Evolutionary conservation across 2,113 vertebrate species (phyloP), one percentile per base, ranked within the genome.

Genomic region (Gorilla gorilla): DNA sequence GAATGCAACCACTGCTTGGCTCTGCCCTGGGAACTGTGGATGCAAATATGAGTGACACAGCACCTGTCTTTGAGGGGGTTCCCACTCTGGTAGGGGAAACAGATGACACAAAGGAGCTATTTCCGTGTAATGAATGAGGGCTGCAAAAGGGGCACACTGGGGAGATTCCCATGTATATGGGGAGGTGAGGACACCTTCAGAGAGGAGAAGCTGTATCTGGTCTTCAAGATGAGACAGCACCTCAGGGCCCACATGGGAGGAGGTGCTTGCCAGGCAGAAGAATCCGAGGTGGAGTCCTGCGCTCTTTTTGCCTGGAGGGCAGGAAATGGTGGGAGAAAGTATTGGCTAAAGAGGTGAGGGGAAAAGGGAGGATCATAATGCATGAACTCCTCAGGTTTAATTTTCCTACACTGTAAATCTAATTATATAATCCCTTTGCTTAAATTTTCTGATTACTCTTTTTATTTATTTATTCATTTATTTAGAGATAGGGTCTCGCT

Each of bases 401-500:
- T 82, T 96, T 82, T 64, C 80, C 72, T 70, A 76, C 76, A 92
- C 50, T 35, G 32, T 83, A 94, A 96, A 89, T 90, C 30, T 94
- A 87, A 95, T 79, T 73, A 70, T 78, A 16, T 78, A 40, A 90
- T 90, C 79, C 43, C 25, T 45, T 45, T 45, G 45, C 13, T 92
- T 90, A 20, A 87, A 48, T 92, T 76, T 83, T 80, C 92, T 95
- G 80, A 87, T 87, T 92, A 87, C 38, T 92, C 73, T 94, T 94
- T 66, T 57, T 59, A 57, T 57, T 59, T 59, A 59, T 23, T 59
- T 57, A 57, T 22, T 59, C 57, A 9, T 59, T 59, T 23, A 59
- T 3, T 59, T 59, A 23, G 57, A 59, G 8, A 59, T 22, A 59
- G 57, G 22, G 22, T 59, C 57, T 59, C 23, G 9, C 8, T 23